These are phyloP conservation scores for Orchestes rusci DNA, from an alignment of 2,888 invertebrate species.

Conservation along the genomic window DNA sequence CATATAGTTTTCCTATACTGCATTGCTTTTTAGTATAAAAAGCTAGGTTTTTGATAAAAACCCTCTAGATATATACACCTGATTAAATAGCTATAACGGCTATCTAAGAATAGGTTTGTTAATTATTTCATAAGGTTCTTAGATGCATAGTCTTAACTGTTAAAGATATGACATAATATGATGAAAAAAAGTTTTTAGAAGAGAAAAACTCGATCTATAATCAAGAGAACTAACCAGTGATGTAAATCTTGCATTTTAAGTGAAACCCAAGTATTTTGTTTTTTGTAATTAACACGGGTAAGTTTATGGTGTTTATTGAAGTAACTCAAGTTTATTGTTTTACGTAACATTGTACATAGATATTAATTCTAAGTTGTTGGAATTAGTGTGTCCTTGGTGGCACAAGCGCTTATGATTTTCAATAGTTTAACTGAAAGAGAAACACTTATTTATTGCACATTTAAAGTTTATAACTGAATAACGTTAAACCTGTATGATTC, in stretches of 20 bases:
- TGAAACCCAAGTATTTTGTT: too few relatives aligned
- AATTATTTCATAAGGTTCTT: constrained; percentile 41
- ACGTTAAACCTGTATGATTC: too few relatives aligned
- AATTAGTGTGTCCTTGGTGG: too few relatives aligned
- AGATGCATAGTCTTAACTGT: too few relatives aligned
- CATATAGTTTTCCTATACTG: constrained; percentile 1
- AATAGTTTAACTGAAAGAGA: constrained; percentile 8
- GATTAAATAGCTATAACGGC: constrained; percentile 5
- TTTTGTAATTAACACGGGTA: constrained; percentile 13
- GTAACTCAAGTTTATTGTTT: constrained; percentile 17
- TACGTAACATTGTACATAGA: constrained; percentile 14
- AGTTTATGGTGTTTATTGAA: constrained; percentile 15
- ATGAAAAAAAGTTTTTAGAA: background rate
- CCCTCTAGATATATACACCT: constrained; percentile 1
- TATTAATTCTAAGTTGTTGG: constrained; percentile 12
- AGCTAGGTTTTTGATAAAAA: too few relatives aligned
- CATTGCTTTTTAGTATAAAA: too few relatives aligned
- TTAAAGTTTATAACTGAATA: constrained; percentile 1
- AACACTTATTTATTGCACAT: background rate
- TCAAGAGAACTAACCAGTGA: constrained; percentile 13
- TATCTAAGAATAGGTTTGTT: constrained; percentile 34
- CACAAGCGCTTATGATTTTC: constrained; percentile 13
- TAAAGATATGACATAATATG: constrained; percentile 5
- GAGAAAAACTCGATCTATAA: background rate
- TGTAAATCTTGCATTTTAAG: too few relatives aligned